A percentile compares a stretch with the other conserved stretches of the same genome.
phyloP scores from a whole-genome alignment of 2,797 vertebrate genomes.

The Hipposideros larvatus region DNA sequence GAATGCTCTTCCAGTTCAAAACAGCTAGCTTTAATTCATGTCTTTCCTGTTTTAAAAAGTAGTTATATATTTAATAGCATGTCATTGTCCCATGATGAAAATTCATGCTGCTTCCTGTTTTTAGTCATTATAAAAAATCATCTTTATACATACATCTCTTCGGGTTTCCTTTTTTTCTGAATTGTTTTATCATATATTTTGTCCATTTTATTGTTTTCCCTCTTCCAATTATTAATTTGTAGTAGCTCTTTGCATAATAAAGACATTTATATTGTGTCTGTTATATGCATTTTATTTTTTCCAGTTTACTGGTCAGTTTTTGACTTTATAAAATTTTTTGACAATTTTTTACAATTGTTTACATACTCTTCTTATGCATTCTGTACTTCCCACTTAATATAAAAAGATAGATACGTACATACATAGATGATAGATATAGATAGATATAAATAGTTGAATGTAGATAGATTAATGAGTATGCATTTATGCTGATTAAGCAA shows the following conservation, averaged over 20 bases:
- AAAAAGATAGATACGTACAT: background rate
- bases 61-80: background rate
- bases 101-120: background rate
- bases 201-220: background rate
- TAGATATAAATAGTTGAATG: background rate
- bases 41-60: background rate
- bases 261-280: background rate
- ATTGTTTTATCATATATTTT: background rate
- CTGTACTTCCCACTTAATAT: background rate
- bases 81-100: background rate
- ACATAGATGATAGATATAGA: background rate
- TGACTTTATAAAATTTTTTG: conserved; percentile 10
- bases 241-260: background rate
- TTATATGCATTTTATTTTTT: background rate
- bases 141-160: background rate
- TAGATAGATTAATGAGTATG: background rate
- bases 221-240: background rate
- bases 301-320: background rate
- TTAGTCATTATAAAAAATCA: background rate
- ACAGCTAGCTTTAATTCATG: background rate
- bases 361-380: background rate
- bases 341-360: background rate
- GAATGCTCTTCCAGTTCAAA: background rate
- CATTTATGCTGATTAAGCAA: background rate
- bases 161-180: background rate